phyloP scores from a whole-genome alignment of 2,888 invertebrate genomes.

The Seira musarum region DNA sequence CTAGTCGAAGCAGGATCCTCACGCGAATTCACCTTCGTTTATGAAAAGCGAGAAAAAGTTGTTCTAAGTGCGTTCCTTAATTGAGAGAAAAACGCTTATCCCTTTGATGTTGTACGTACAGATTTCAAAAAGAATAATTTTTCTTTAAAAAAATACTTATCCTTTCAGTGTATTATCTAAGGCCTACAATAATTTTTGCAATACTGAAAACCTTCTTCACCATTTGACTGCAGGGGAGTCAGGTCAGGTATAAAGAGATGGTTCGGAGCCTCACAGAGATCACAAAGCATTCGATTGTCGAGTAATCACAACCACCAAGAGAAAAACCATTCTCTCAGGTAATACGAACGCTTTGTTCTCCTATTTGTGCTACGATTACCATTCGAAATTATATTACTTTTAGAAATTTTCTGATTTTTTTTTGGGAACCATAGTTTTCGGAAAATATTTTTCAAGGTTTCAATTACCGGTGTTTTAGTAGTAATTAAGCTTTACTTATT shows the following conservation, averaged over 20 bases:
- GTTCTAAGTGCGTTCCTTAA: background rate
- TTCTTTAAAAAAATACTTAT: background rate
- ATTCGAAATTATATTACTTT: no score
- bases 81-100: background rate
- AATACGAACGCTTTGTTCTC: constrained; percentile 32
- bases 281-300: constrained; percentile 69
- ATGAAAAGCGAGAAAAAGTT: background rate
- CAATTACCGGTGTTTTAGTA: no score
- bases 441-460: no score
- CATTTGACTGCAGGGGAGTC: constrained; percentile 65
- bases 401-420: no score
- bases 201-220: no score
- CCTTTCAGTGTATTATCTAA: background rate
- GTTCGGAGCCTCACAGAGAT: constrained; percentile 69
- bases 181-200: constrained; percentile 1
- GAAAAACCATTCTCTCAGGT: constrained; percentile 70
- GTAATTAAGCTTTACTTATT: no score
- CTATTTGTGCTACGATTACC: no score
- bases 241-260: constrained; percentile 70
- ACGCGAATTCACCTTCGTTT: no score
- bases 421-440: no score
- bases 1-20: background rate
- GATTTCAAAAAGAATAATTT: background rate
- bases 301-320: constrained; percentile 69
- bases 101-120: background rate